Percentiles rank a stretch among this genome's conserved stretches.
Conservation (phyloP, 2,113 vertebrate species). For the Salvelinus fontinalis region DNA sequence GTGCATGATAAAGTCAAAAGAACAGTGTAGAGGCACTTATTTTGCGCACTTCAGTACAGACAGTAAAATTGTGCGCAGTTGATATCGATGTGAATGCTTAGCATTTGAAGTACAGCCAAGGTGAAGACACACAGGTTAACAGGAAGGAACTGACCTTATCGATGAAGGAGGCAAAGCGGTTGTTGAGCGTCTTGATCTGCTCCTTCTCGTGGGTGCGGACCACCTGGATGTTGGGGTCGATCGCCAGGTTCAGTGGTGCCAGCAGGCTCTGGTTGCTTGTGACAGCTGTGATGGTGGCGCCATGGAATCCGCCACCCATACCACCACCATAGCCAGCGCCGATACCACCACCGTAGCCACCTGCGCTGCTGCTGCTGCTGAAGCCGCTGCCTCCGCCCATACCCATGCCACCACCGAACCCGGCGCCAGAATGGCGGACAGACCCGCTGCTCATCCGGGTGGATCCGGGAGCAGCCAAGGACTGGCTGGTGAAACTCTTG, state of each 20-base stretch:
- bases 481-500: constrained; percentile 52
- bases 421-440: constrained; percentile 6
- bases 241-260: constrained; percentile 82
- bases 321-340: constrained; percentile 28
- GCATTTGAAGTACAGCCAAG: neutral
- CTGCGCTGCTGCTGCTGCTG: neutral
- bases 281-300: constrained; percentile 80
- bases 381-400: constrained; percentile 3
- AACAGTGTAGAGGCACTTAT: neutral
- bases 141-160: constrained; percentile 81
- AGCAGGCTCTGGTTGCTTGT: constrained; percentile 85
- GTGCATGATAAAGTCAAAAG: neutral
- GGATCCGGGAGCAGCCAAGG: neutral
- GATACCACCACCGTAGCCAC: constrained; percentile 44
- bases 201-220: constrained; percentile 90
- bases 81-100: neutral
- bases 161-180: constrained; percentile 83
- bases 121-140: neutral
- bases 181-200: constrained; percentile 93
- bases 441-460: constrained; percentile 4
- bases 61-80: neutral
- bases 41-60: too few relatives aligned
- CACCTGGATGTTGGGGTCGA: constrained; percentile 84
- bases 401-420: constrained; percentile 4
- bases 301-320: constrained; percentile 13